phyloP scores from a whole-genome alignment of 37 sponge, comb jelly and placozoan genomes.

The Halisarca cf. caerulea region DNA sequence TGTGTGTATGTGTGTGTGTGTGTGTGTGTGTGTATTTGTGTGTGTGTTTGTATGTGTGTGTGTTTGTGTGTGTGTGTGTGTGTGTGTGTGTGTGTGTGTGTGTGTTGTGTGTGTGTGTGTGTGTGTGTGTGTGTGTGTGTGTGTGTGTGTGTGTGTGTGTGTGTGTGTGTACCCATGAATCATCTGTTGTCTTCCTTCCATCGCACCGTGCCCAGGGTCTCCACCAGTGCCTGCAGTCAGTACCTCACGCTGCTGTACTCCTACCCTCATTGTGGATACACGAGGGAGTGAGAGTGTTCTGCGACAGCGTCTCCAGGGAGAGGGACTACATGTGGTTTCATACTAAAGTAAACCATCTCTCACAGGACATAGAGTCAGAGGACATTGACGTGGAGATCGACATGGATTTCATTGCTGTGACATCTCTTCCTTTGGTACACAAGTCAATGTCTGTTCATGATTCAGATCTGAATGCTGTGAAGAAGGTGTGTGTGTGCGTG shows the following conservation, averaged over 20 bases:
- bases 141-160: no score
- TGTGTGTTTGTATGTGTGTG: no score
- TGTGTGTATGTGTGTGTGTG: conserved; percentile 3
- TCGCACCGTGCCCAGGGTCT: not conserved
- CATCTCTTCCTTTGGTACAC: not conserved
- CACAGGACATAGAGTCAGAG: not conserved
- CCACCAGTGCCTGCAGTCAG: not conserved
- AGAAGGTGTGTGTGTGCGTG: not conserved
- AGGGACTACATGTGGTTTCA: conserved; percentile 52
- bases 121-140: no score
- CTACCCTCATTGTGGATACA: conserved; percentile 51
- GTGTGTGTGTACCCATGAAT: no score
- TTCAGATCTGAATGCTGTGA: not conserved
- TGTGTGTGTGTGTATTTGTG: not conserved
- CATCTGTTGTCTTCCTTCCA: no score
- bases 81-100: no score
- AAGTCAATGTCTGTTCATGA: not conserved
- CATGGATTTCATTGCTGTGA: not conserved
- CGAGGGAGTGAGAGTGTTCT: conserved; percentile 66
- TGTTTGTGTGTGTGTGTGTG: no score
- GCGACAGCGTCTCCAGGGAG: conserved; percentile 55
- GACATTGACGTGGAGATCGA: not conserved
- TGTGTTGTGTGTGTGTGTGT: no score
- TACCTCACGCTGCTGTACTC: not conserved
- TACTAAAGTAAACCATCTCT: not conserved